phyloP scores from a whole-genome alignment of 2,888 invertebrate genomes.

The Caenorhabditis parvicauda region DNA sequence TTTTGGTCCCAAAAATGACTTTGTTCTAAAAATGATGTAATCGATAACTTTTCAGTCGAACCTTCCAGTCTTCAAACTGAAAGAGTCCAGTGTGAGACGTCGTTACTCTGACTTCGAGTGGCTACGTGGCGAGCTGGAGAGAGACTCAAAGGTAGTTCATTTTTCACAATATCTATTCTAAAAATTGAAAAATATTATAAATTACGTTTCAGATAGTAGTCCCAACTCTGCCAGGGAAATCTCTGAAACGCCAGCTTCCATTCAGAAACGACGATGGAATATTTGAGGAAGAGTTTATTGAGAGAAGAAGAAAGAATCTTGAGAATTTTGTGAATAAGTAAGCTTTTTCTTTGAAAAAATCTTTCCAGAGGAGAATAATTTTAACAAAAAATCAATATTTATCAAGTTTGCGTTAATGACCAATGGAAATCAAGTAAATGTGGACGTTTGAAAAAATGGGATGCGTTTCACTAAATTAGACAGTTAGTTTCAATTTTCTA shows the following conservation, averaged over 20 bases:
- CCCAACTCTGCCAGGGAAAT: constrained; percentile 94
- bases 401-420: too few relatives aligned
- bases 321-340: constrained; percentile 98
- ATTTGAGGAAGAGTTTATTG: constrained; percentile 98
- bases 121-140: constrained; percentile 94
- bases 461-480: too few relatives aligned
- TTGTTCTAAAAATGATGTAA: not conserved
- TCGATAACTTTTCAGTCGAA: constrained; percentile 78
- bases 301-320: constrained; percentile 91
- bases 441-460: too few relatives aligned
- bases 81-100: constrained; percentile 93
- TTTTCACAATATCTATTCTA: not conserved
- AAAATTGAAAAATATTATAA: not conserved
- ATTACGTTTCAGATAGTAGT: constrained; percentile 82
- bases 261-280: constrained; percentile 98
- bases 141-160: constrained; percentile 88
- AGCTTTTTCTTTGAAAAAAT: constrained; percentile 63
- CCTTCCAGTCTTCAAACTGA: constrained; percentile 97
- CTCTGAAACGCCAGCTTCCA: constrained; percentile 95
- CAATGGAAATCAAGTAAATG: too few relatives aligned
- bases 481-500: too few relatives aligned
- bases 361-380: too few relatives aligned
- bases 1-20: too few relatives aligned
- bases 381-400: too few relatives aligned
- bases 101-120: constrained; percentile 99